phyloP scores from a whole-genome alignment of 1,140 invertebrate species.

The Trichoplusia ni region DNA sequence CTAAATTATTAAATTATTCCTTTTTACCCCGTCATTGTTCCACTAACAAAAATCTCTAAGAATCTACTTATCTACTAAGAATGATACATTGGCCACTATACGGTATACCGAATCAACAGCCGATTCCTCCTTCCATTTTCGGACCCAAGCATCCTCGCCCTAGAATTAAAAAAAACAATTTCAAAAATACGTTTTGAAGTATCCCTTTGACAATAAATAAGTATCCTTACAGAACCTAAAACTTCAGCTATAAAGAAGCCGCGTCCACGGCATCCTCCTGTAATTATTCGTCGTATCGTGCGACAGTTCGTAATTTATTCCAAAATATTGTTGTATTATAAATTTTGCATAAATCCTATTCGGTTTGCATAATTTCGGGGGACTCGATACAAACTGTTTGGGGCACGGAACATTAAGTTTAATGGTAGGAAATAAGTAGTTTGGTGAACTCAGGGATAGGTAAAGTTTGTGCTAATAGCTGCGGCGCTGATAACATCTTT shows the following conservation, averaged over 20 bases:
- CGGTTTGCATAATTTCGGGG: conserved; percentile 45
- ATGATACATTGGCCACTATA: too few relatives aligned
- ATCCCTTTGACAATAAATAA: too few relatives aligned
- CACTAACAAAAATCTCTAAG: too few relatives aligned
- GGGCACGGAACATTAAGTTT: conserved; percentile 57
- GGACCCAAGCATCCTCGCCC: too few relatives aligned
- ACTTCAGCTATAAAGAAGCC: neutral
- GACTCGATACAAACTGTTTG: conserved; percentile 40
- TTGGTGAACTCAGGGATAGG: conserved; percentile 26
- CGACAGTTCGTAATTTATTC: conserved; percentile 31
- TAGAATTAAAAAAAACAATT: too few relatives aligned
- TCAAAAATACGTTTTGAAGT: too few relatives aligned
- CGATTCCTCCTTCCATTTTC: too few relatives aligned
- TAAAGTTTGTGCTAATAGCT: conserved; percentile 38
- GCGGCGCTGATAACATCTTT: conserved; percentile 40
- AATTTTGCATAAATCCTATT: conserved; percentile 29
- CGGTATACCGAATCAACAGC: too few relatives aligned
- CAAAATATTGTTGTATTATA: conserved; percentile 22
- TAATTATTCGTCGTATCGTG: conserved; percentile 23
- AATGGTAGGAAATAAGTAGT: conserved; percentile 59
- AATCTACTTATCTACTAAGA: too few relatives aligned
- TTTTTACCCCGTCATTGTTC: too few relatives aligned
- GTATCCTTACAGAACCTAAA: too few relatives aligned
- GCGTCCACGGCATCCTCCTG: neutral
- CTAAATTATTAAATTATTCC: too few relatives aligned